Base-by-base conservation (phyloP, 2,113 vertebrate genomes). In the Misgurnus anguillicaudatus region DNA sequence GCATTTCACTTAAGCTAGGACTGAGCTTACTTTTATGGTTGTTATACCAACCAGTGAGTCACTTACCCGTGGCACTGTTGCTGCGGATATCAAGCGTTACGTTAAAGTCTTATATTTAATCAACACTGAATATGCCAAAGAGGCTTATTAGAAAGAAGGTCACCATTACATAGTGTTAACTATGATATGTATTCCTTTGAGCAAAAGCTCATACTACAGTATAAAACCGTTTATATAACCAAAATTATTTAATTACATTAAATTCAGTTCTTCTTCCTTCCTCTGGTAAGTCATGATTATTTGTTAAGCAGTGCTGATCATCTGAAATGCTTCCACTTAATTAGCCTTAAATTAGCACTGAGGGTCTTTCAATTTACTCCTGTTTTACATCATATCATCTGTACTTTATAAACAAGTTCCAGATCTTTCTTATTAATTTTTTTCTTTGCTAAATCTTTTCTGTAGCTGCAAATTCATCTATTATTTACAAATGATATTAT, bases 301-400 rank as follows among this genome's bases (percentile, higher is more conserved):
- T 39, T 71, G 48, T 71, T 71, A 5, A 71, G 38, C n/a, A 9
- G 31, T 71, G 31, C 36, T 51, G 36, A 70, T 55, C 24, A 53
- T n/a, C 48, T 70, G 4, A 70, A 17, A 55, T 14, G 4, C 31
- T 70, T 8, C 47, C 17, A 24, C 67, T 53, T 69, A 69, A 69
- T 69, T 69, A 53, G 47, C 31, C 47, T 17, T 19, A 38, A 70
- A 70, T 17, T 36, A 53, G 48, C 8, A 69, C 17, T 53, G 11
- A 70, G 14, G 24, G 67, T 55, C 14, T n/a, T 55, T 55, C 53
- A 70, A 70, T 39, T 11, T 17, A 55, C 48, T 70, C 24, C 5
- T 9, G 45, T 31, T 31, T 8, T 38, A 53, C 16, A 53, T 69
- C 48, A 9, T n/a, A 38, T 38, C 16, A 10, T 69, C 47, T 53